phyloP scores from a whole-genome alignment of 2,888 invertebrate species.

The Lycophotia porphyrea region DNA sequence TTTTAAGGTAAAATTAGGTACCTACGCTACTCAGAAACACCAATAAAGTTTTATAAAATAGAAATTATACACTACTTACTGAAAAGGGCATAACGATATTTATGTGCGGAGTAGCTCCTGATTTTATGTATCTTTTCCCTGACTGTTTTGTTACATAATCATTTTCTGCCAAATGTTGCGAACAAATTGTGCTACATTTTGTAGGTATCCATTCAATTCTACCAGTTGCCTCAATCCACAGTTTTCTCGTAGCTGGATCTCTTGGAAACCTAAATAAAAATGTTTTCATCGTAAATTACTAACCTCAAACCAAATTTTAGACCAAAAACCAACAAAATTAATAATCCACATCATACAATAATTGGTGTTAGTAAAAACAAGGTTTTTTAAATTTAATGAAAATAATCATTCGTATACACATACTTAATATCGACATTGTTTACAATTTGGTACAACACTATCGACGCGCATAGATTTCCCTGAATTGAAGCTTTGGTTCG shows the following conservation, averaged over 20 bases:
- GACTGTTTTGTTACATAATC: not conserved
- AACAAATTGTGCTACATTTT: constrained; percentile 19
- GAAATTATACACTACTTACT: not conserved
- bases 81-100: too few species aligned
- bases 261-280: constrained; percentile 12
- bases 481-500: not conserved
- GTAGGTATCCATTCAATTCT: constrained; percentile 8
- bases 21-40: too few species aligned
- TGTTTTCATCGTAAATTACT: not conserved
- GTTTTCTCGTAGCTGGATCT: not conserved
- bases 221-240: constrained; percentile 16
- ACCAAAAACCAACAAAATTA: too few species aligned
- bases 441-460: not conserved
- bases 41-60: not conserved
- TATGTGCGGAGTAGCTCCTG: not conserved
- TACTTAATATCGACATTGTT: not conserved
- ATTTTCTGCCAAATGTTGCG: not conserved
- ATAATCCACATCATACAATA: not conserved
- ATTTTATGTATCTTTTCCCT: constrained; percentile 3
- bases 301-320: not conserved
- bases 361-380: not conserved
- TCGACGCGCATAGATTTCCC: not conserved
- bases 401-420: not conserved
- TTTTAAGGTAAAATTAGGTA: too few species aligned
- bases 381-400: not conserved